Conservation (phyloP, 2,797 vertebrate species). For the Neoniphon sammara region DNA sequence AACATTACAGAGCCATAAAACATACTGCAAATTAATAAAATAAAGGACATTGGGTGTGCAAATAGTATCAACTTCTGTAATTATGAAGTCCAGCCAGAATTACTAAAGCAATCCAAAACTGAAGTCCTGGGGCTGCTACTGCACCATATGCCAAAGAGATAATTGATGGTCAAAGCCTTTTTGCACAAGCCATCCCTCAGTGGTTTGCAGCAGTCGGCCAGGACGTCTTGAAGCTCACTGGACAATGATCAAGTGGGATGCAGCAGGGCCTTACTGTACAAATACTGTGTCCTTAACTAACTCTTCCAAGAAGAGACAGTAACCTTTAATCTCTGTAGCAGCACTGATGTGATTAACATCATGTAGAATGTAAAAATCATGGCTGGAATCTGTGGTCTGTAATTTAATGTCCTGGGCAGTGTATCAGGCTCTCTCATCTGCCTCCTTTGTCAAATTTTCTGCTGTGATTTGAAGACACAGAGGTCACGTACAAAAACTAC, state of each 20-base stretch:
- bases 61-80: no score
- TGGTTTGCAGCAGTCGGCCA: no score
- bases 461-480: background rate
- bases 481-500: background rate
- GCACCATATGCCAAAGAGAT: no score
- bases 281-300: background rate
- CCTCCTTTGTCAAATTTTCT: slow-evolving; percentile 23
- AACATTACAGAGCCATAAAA: no score
- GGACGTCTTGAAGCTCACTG: background rate
- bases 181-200: background rate
- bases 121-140: no score
- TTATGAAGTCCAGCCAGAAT: no score
- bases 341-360: slow-evolving; percentile 27
- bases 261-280: background rate
- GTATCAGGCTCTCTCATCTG: background rate
- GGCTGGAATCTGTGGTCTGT: slow-evolving; percentile 5
- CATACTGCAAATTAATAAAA: no score
- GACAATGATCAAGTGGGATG: background rate
- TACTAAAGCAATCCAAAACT: no score
- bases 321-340: background rate
- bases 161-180: background rate
- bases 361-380: background rate
- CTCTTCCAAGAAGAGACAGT: slow-evolving; percentile 3
- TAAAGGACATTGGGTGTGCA: no score
- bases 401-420: slow-evolving; percentile 18